A percentile compares a stretch with the other conserved stretches of the same genome.
phyloP scores from a whole-genome alignment of 2,888 invertebrate genomes.

The Himalopsyche anomala region DNA sequence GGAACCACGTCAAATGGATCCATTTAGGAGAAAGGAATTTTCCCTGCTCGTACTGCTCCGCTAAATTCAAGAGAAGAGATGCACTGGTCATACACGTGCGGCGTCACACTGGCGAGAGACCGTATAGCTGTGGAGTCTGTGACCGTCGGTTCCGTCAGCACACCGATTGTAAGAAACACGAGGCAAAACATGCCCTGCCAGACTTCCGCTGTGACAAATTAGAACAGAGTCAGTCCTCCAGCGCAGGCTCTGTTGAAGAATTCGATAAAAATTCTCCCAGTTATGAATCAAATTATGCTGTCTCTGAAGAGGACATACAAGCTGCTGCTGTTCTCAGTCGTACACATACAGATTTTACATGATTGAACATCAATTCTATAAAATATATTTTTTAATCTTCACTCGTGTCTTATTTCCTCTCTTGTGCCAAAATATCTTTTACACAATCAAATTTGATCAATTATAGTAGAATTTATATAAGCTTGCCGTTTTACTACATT shows the following conservation, averaged over 20 bases:
- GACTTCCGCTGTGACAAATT: slow-evolving; percentile 44
- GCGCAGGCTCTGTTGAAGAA: slow-evolving; percentile 48
- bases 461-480: too few relatives aligned
- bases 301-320: slow-evolving; percentile 49
- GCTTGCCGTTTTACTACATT: too few relatives aligned
- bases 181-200: slow-evolving; percentile 57
- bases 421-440: too few relatives aligned
- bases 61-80: slow-evolving; percentile 54
- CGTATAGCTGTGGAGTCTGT: slow-evolving; percentile 66
- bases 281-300: background rate
- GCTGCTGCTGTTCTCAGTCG: slow-evolving; percentile 56
- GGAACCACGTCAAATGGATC: slow-evolving; percentile 58
- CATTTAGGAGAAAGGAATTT: slow-evolving; percentile 53
- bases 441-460: too few relatives aligned
- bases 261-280: slow-evolving; percentile 17
- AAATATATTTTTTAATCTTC: too few relatives aligned
- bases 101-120: slow-evolving; percentile 53
- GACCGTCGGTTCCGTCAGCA: slow-evolving; percentile 51
- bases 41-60: slow-evolving; percentile 52
- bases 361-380: too few relatives aligned
- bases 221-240: background rate
- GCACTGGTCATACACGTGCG: slow-evolving; percentile 54
- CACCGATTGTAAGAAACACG: slow-evolving; percentile 56
- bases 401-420: background rate
- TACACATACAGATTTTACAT: slow-evolving; percentile 47